Base-by-base conservation (phyloP, 2,888 invertebrate genomes). In the Heliconius erato region DNA sequence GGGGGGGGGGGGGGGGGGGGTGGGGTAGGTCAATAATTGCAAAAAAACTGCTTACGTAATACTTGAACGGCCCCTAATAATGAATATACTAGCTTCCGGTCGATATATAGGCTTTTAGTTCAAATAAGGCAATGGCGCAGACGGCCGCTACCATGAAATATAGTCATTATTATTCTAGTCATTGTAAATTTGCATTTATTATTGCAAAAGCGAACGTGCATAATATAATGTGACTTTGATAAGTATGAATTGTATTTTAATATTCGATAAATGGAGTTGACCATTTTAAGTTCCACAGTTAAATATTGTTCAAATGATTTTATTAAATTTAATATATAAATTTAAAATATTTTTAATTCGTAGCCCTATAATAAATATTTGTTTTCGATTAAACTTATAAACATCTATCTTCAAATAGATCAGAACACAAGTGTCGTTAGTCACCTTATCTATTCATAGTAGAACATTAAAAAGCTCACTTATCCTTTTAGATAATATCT, bases 151-250 rank as follows among this genome's bases (percentile, higher is more conserved):
- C 23, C 68, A 78, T 68, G 78, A 78, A 78, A 78, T 76, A 76
- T 76, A 78, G 6, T 14, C 68, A 68, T 81, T 81, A 78, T 81
- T 78, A 77, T 69, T 81, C 78, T 81, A 81, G 71, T 77, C 69
- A 77, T 69, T 65, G 63, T 49, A 71, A 35, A 81, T 81, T 77
- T 71, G 65, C 81, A 81, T 81, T 77, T 78, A 78, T 81, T 81
- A 78, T 78, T 78, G 67, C 81, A 81, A 81, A 76, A 77, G 71
- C 71, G 68, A 71, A 63, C 76, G 40, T 76, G 69, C 76, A 81
- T 68, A 76, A 69, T 81, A 59, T 68, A 69, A 28, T 78, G 49
- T 78, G 78, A 68, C 78, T 78, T 67, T 78, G 44, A 78, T 78
- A 78, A 78, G 68, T 68, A 28, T 78, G 78, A 78, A 78, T 32